Conservation (phyloP, 2,888 invertebrate genomes). For the Troides helena region DNA sequence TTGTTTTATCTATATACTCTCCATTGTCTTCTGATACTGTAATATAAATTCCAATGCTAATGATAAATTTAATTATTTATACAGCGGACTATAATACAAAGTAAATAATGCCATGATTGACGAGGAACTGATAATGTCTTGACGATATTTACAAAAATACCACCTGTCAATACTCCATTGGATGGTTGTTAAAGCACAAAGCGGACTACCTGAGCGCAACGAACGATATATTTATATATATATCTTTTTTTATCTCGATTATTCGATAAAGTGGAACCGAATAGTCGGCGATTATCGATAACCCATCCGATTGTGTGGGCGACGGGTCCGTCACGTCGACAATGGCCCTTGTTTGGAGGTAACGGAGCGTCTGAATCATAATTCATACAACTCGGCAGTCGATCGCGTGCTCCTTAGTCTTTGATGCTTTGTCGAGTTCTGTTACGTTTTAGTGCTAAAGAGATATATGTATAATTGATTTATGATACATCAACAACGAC, state of each 20-base stretch:
- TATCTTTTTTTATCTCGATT: constrained; percentile 33
- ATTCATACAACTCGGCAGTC: constrained; percentile 44
- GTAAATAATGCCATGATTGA: constrained; percentile 18
- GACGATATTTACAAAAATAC: constrained; percentile 40
- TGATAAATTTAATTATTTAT: too few relatives aligned
- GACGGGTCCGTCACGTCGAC: constrained; percentile 61
- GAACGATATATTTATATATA: constrained; percentile 32
- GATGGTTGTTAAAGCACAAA: constrained; percentile 71
- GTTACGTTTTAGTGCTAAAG: background rate
- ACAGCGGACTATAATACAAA: background rate
- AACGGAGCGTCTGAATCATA: constrained; percentile 57
- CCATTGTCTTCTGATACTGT: too few relatives aligned
- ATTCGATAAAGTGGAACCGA: constrained; percentile 44
- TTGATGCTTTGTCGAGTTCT: constrained; percentile 11
- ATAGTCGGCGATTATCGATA: constrained; percentile 47
- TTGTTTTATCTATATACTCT: too few relatives aligned
- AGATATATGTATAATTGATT: too few relatives aligned
- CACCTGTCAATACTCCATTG: constrained; percentile 65
- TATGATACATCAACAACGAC: too few relatives aligned
- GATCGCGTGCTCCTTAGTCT: constrained; percentile 49
- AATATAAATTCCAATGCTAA: too few relatives aligned
- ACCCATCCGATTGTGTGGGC: constrained; percentile 62
- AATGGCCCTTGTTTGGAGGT: constrained; percentile 58
- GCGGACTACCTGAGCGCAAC: constrained; percentile 62
- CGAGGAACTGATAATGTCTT: constrained; percentile 42